phyloP scores from a whole-genome alignment of 2,888 invertebrate species.

The Eudemis profundana region DNA sequence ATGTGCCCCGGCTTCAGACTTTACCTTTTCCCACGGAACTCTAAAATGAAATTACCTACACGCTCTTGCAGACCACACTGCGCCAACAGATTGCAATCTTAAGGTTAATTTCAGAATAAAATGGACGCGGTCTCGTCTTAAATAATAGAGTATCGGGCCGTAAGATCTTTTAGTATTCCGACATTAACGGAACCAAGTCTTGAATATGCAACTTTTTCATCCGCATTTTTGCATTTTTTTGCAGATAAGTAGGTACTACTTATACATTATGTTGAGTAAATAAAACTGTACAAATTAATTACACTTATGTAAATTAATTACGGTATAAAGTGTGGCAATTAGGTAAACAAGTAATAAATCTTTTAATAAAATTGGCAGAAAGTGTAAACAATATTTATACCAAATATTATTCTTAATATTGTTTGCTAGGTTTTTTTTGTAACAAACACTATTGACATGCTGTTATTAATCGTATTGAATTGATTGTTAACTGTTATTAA shows the following conservation, averaged over 20 bases:
- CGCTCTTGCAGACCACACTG: background rate
- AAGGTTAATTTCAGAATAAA: slow-evolving; percentile 35
- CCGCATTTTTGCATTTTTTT: slow-evolving; percentile 20
- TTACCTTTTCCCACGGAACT: no score
- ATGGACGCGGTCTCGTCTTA: slow-evolving; percentile 19
- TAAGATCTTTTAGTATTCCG: slow-evolving; percentile 36
- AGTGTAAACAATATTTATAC: no score
- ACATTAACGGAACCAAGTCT: slow-evolving; percentile 31
- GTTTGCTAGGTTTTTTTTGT: no score
- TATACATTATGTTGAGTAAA: slow-evolving; percentile 2
- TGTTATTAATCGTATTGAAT: no score
- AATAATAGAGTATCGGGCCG: slow-evolving; percentile 24
- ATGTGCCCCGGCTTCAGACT: no score
- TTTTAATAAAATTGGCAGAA: background rate
- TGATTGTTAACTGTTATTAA: no score
- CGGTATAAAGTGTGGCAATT: background rate
- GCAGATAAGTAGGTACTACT: background rate
- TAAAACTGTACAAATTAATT: slow-evolving; percentile 8
- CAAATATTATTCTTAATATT: no score
- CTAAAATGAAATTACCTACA: slow-evolving; percentile 1
- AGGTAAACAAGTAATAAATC: background rate
- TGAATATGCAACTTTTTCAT: slow-evolving; percentile 26
- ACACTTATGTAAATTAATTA: no score
- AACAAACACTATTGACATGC: no score
- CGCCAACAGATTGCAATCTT: slow-evolving; percentile 23